Evolutionary conservation across 2,797 vertebrate species (phyloP).

Genomic region (Allobates femoralis): DNA sequence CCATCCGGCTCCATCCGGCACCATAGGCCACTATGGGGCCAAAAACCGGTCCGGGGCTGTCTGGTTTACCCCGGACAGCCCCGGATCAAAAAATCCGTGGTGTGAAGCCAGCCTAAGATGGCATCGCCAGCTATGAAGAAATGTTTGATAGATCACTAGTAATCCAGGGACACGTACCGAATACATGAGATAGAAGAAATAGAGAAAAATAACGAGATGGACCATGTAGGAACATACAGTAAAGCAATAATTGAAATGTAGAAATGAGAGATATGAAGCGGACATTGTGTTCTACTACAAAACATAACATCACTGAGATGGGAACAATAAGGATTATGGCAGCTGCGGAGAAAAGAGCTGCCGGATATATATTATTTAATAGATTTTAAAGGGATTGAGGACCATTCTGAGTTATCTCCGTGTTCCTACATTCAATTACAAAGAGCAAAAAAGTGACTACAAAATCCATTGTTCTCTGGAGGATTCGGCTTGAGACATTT

Average conservation of each 20-base stretch:
- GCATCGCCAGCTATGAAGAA: neutral
- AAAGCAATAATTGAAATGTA: neutral
- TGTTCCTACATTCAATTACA: no score
- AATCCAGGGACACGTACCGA: neutral
- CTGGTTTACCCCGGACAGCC: no score
- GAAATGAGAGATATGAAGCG: neutral
- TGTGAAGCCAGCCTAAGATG: no score
- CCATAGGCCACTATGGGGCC: no score
- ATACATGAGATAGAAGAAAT: neutral
- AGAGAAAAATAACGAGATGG: neutral
- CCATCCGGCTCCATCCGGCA: no score
- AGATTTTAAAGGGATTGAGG: neutral
- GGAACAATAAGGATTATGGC: neutral
- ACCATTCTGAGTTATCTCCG: neutral
- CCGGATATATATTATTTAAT: neutral
- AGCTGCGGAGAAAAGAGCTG: neutral
- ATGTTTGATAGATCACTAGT: neutral
- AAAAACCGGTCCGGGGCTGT: no score
- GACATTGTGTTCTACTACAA: neutral
- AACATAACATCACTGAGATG: neutral
- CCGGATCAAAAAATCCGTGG: no score
- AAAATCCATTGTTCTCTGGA: no score
- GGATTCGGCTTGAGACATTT: no score
- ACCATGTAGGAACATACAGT: conserved; percentile 2
- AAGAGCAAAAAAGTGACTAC: no score